Percentiles rank a stretch among this genome's conserved stretches.
Conservation (phyloP, 2,797 vertebrate genomes). For the Jordanella pulchra region DNA sequence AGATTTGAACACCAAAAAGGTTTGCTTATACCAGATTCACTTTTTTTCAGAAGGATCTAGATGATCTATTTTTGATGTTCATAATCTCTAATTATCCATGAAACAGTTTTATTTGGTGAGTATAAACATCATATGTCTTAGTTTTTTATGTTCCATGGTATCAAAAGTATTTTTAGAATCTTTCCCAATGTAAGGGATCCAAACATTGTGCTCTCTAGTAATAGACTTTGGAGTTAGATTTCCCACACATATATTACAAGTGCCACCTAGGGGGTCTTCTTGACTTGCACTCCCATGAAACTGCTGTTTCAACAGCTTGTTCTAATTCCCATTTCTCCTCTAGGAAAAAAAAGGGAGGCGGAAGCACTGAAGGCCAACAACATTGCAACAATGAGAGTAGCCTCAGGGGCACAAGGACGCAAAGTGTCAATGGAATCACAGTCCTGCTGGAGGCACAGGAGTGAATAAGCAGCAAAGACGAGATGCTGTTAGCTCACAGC, state of each 20-base stretch:
- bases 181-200: conserved; percentile 26
- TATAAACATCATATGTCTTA: background rate
- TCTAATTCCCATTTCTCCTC: conserved; percentile 69
- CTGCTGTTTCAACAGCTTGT: conserved; percentile 80
- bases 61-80: background rate
- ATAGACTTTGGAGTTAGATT: conserved; percentile 37
- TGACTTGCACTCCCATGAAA: conserved; percentile 68
- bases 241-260: conserved; percentile 61
- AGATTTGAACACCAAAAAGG: background rate
- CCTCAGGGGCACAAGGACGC: conserved; percentile 64
- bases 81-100: background rate
- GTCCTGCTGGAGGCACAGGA: conserved; percentile 59
- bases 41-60: background rate
- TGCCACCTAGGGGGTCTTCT: conserved; percentile 57
- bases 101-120: background rate
- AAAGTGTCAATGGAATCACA: conserved; percentile 73
- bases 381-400: conserved; percentile 65
- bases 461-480: conserved; percentile 62
- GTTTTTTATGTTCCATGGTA: background rate
- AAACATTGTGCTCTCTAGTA: conserved; percentile 31
- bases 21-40: conserved; percentile 2
- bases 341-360: conserved; percentile 70
- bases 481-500: conserved; percentile 56
- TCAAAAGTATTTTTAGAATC: conserved; percentile 8
- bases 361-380: conserved; percentile 63